A percentile compares a stretch with the other conserved stretches of the same genome.
Conservation (phyloP, 2,113 vertebrate genomes). For the Platycercus adscitus region DNA sequence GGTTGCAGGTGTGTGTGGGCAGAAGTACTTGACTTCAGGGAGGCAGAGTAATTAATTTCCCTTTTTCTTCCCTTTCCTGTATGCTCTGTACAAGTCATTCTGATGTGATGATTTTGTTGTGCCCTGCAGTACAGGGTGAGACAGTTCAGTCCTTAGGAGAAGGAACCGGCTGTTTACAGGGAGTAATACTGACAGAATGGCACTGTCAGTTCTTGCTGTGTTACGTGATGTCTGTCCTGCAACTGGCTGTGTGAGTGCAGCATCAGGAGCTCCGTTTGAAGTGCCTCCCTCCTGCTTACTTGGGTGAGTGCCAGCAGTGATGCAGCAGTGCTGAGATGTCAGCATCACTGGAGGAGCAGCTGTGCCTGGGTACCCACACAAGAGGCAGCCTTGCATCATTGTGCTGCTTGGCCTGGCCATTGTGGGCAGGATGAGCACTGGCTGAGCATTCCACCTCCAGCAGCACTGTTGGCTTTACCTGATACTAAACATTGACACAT, state of each 20-base stretch:
- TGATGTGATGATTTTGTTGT: not conserved
- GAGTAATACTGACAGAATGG: not conserved
- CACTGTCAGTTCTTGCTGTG: not conserved
- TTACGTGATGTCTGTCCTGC: not conserved
- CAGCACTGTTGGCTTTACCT: not conserved
- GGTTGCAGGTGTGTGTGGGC: too few relatives aligned
- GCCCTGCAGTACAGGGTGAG: not conserved
- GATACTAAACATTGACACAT: not conserved
- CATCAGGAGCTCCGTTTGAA: not conserved
- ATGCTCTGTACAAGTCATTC: not conserved
- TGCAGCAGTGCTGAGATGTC: not conserved
- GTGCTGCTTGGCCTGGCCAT: accelerated
- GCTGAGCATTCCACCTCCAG: not conserved
- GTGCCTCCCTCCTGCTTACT: not conserved
- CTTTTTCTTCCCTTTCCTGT: not conserved
- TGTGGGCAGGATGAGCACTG: not conserved
- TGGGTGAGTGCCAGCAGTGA: not conserved
- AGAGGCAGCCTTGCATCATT: not conserved
- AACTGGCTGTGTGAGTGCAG: not conserved
- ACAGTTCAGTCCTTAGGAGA: not conserved
- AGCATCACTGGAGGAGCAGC: not conserved
- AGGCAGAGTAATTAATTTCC: not conserved
- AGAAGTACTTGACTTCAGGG: not conserved
- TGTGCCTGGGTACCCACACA: accelerated
- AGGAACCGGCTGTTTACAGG: not conserved